Evolutionary conservation across 53 echinoderm and acorn worm genomes (phyloP).

Genomic region (Henricia sp.): DNA sequence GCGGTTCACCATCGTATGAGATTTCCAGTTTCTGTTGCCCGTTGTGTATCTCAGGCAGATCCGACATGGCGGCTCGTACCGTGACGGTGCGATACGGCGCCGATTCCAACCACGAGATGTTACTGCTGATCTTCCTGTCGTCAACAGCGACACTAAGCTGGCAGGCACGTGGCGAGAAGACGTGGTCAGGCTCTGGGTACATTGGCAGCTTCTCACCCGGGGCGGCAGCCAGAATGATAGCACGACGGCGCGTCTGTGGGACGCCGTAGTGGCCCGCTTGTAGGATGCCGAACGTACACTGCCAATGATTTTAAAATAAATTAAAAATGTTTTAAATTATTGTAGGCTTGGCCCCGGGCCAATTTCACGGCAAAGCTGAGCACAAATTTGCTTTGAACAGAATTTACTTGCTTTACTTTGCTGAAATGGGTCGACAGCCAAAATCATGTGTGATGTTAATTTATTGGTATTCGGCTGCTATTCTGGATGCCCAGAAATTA

Average conservation of each 20-base stretch:
- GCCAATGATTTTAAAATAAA: not conserved
- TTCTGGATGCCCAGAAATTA: not conserved
- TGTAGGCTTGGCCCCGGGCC: too few relatives aligned
- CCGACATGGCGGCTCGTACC: slow-evolving; percentile 90
- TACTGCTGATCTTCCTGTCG: slow-evolving; percentile 81
- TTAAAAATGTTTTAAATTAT: too few relatives aligned
- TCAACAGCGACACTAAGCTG: slow-evolving; percentile 95
- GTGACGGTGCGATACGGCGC: slow-evolving; percentile 97
- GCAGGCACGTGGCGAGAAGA: slow-evolving; percentile 93
- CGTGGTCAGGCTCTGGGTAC: slow-evolving; percentile 93
- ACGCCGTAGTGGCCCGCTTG: slow-evolving; percentile 99
- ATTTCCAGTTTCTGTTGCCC: slow-evolving; percentile 94
- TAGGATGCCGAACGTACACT: slow-evolving; percentile 96
- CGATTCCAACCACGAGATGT: slow-evolving; percentile 80
- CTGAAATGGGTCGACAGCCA: not conserved
- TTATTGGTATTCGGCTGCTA: not conserved
- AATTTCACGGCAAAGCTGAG: too few relatives aligned
- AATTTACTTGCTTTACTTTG: too few relatives aligned
- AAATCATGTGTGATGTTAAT: not conserved
- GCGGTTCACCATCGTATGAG: slow-evolving; percentile 95
- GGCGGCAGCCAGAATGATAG: slow-evolving; percentile 98
- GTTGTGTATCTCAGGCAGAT: slow-evolving; percentile 87
- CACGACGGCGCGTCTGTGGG: slow-evolving; percentile 92
- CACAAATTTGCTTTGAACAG: too few relatives aligned
- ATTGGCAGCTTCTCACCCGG: slow-evolving; percentile 92